phyloP scores from a whole-genome alignment of 2,113 vertebrate genomes.

The Tiliqua scincoides region DNA sequence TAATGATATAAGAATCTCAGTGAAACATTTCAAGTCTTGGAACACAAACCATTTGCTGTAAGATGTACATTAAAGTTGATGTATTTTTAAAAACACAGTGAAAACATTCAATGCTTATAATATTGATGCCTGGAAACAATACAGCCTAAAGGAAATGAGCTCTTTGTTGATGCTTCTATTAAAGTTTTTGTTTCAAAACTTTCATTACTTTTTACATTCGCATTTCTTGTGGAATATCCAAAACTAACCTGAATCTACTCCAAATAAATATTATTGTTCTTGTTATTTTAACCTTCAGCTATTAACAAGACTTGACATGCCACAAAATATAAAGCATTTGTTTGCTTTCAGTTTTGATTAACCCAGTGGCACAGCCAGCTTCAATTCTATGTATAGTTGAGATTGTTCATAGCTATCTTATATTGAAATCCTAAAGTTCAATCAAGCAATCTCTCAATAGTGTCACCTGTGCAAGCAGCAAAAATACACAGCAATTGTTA shows the following conservation, averaged over 20 bases:
- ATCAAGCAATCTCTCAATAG: background rate
- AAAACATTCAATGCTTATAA: slow-evolving; percentile 4
- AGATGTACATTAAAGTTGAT: slow-evolving; percentile 6
- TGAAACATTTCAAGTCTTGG: slow-evolving; percentile 25
- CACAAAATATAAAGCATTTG: background rate
- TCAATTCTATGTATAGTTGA: background rate
- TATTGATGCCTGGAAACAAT: background rate
- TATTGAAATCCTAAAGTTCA: background rate
- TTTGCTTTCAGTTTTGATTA: background rate
- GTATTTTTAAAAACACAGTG: background rate
- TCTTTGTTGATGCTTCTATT: background rate
- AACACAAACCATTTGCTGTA: slow-evolving; percentile 20
- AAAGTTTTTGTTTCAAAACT: background rate
- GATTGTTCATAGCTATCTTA: background rate
- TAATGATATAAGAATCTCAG: background rate
- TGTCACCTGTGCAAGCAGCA: background rate
- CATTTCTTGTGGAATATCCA: background rate
- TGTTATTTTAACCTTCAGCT: slow-evolving; percentile 11
- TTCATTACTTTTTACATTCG: background rate
- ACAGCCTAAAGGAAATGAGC: slow-evolving; percentile 36
- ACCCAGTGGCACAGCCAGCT: background rate
- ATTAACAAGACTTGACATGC: background rate
- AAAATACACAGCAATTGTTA: background rate
- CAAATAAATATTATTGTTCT: slow-evolving; percentile 3
- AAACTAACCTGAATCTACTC: slow-evolving; percentile 1